These are phyloP conservation scores for Heliconius sara DNA, from an alignment of 2,888 invertebrate species.

Conservation along the genomic window DNA sequence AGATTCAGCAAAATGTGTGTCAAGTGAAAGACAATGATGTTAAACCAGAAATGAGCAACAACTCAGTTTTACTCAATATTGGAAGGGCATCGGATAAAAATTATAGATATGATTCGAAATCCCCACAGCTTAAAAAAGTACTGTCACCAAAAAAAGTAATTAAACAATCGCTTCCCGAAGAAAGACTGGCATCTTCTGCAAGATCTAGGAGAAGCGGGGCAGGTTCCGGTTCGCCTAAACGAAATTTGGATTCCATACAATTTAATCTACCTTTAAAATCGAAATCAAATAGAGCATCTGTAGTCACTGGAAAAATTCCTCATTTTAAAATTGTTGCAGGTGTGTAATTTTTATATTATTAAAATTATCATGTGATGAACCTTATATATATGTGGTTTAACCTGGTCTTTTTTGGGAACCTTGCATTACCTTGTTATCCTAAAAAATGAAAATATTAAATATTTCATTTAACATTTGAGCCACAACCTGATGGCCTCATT, in stretches of 20 bases:
- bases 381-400: too few species aligned
- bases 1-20: slow-evolving; percentile 43
- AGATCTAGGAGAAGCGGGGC: slow-evolving; percentile 51
- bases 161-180: slow-evolving; percentile 58
- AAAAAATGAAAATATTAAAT: background rate
- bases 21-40: slow-evolving; percentile 56
- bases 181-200: slow-evolving; percentile 54
- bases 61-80: slow-evolving; percentile 61
- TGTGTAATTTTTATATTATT: slow-evolving; percentile 45
- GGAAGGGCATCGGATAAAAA: slow-evolving; percentile 53
- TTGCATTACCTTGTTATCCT: background rate
- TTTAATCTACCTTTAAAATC: slow-evolving; percentile 64
- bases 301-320: slow-evolving; percentile 60
- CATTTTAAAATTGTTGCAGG: slow-evolving; percentile 77
- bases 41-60: slow-evolving; percentile 70
- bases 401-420: background rate
- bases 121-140: slow-evolving; percentile 48
- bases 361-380: too few species aligned
- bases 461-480: too few species aligned
- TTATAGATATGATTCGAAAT: slow-evolving; percentile 56
- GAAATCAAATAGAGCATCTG: slow-evolving; percentile 59
- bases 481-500: too few species aligned
- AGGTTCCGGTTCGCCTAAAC: slow-evolving; percentile 63
- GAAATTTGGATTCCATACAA: slow-evolving; percentile 62
- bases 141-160: slow-evolving; percentile 55